Evolutionary conservation across 2,888 invertebrate species (phyloP), one percentile per base, ranked within the genome.

Genomic region (Erynnis tages): DNA sequence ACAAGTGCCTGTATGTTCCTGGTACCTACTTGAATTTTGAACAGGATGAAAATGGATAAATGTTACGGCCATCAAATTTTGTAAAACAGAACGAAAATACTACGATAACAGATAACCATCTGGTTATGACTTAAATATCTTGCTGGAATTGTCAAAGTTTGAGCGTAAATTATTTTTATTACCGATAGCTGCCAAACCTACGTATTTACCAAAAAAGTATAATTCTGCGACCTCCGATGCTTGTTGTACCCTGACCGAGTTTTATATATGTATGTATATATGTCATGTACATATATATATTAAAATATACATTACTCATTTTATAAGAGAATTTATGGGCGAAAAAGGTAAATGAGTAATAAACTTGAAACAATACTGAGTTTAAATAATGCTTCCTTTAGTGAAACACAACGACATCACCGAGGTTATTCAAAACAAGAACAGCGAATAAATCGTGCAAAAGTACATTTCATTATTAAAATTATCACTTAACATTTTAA

Each of bases 171-270:
- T 37, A 10, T 23, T 25, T 35, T 46, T 46, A 37, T 29, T n/a
- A 13, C 4, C 17, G 13, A 8, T 46, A 46, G 2, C 47, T 17
- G 27, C 27, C 30, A 47, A 48, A 30, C 47, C 47, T 48, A 48
- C 47, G 38, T 38, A 13, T 48, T 48, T 29, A 13, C 21, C 47
- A 48, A 48, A 48, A 48, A 10, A 16, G 38, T 25, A 16, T n/a
- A 34, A 8, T 46, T 19, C 27, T 47, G 27, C 40, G 48, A 32
- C 48, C 48, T 49, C 32, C 11, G 23, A 1, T 16, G 13, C 32
- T 14, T 38, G 6, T 8, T n/a, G 23, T 48, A 30, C 48, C 48
- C 32, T 49, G 48, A 49, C 48, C 48, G 40, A 49, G 40, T 32
- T 49, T 30, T 16, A 17, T 16, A 19, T n/a, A 32, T 8, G n/a